phyloP scores from a whole-genome alignment of 2,888 invertebrate genomes.

The Aphodius granarius region DNA sequence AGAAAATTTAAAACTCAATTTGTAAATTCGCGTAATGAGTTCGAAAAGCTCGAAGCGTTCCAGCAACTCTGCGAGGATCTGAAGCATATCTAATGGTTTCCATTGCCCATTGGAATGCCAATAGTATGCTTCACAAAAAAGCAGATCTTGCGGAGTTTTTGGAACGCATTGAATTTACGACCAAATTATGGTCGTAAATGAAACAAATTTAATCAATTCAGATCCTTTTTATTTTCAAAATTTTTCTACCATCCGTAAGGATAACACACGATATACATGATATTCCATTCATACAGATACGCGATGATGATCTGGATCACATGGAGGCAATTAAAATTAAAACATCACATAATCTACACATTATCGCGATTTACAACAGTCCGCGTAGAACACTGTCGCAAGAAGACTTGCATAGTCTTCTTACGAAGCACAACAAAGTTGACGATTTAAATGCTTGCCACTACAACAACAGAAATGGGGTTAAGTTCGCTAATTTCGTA shows the following conservation, averaged over 20 bases:
- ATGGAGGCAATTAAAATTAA: conserved; percentile 24
- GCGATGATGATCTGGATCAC: not conserved
- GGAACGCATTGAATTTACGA: conserved; percentile 12
- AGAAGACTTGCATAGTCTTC: conserved; percentile 17
- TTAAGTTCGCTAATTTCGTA: conserved; percentile 20
- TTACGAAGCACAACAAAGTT: conserved; percentile 9
- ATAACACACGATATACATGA: not conserved
- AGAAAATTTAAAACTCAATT: conserved; percentile 2
- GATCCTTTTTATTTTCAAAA: conserved; percentile 12
- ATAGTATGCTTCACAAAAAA: conserved; percentile 23
- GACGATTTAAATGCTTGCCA: conserved; percentile 32
- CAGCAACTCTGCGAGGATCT: not conserved
- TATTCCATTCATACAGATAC: conserved; percentile 1
- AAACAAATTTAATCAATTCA: conserved; percentile 20
- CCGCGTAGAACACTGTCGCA: conserved; percentile 14
- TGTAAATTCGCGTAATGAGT: not conserved
- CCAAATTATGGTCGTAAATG: conserved; percentile 28
- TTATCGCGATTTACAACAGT: conserved; percentile 21
- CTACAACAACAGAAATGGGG: conserved; percentile 28
- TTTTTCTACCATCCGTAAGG: not conserved
- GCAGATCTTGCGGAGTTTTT: conserved; percentile 25
- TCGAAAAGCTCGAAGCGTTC: not conserved
- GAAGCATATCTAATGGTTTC: not conserved
- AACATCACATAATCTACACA: conserved; percentile 14
- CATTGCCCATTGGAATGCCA: conserved; percentile 27